Evolutionary conservation across 2,113 vertebrate genomes (phyloP).

Genomic region (Apteryx mantelli): DNA sequence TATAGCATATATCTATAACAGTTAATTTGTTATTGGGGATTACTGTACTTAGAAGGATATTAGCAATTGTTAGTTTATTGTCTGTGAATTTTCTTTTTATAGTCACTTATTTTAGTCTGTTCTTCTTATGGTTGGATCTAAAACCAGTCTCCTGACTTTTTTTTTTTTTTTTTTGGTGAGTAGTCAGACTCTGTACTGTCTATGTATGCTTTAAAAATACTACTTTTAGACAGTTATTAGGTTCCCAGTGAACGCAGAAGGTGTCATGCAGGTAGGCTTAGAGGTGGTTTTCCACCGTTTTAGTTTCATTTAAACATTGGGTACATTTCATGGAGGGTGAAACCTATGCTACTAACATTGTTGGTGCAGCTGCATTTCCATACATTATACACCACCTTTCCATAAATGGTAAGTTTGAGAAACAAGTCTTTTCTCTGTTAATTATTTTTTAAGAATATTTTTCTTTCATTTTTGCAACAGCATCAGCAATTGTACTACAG

Average conservation of each 20-base stretch:
- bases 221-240: background rate
- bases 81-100: background rate
- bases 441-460: background rate
- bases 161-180: background rate
- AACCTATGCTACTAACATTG: fast-evolving
- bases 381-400: background rate
- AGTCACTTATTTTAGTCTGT: fast-evolving
- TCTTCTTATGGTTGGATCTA: background rate
- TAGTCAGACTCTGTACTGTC: background rate
- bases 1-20: fast-evolving
- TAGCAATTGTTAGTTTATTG: background rate
- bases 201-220: background rate
- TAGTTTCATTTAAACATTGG: background rate
- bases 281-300: background rate
- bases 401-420: background rate
- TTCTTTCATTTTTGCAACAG: conserved; percentile 69
- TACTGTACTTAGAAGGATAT: background rate
- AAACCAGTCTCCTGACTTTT: background rate
- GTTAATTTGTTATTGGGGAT: background rate
- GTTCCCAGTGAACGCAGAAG: background rate
- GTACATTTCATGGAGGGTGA: background rate
- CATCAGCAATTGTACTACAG: conserved; percentile 90
- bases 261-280: background rate
- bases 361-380: background rate
- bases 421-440: background rate